A percentile compares a stretch with the other conserved stretches of the same genome.
These are phyloP conservation scores for Molorchus minor DNA, from an alignment of 2,888 invertebrate species.

Conservation along the genomic window DNA sequence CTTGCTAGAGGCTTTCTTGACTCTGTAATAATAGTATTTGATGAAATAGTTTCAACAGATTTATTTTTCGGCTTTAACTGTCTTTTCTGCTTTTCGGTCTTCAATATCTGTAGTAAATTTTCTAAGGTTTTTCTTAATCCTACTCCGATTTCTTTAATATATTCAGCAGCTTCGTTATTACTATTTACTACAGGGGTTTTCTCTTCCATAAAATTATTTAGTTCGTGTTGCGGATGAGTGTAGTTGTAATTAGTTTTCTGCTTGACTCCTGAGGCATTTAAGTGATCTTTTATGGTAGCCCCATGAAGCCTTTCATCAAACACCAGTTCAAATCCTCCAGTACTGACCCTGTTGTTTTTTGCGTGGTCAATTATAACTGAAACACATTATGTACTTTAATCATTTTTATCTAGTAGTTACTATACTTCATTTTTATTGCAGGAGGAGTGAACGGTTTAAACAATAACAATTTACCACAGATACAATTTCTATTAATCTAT, in stretches of 20 bases:
- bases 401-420: no score
- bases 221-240: slow-evolving; percentile 18
- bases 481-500: no score
- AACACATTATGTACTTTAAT: slow-evolving; percentile 21
- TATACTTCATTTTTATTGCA: no score
- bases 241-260: slow-evolving; percentile 40
- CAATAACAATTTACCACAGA: no score
- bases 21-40: slow-evolving; percentile 16
- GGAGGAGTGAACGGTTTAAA: no score
- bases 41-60: slow-evolving; percentile 20
- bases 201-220: neutral
- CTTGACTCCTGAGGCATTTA: slow-evolving; percentile 33
- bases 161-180: neutral
- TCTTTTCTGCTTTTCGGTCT: slow-evolving; percentile 36
- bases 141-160: slow-evolving; percentile 12
- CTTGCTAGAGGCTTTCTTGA: slow-evolving; percentile 3
- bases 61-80: slow-evolving; percentile 5
- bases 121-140: slow-evolving; percentile 42
- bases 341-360: slow-evolving; percentile 61
- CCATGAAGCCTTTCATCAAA: slow-evolving; percentile 46
- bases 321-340: slow-evolving; percentile 68
- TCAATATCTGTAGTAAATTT: slow-evolving; percentile 43
- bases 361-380: slow-evolving; percentile 67
- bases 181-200: neutral
- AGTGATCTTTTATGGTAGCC: slow-evolving; percentile 7